phyloP scores from a whole-genome alignment of 1,140 invertebrate species.

The Caenorhabditis elegans region WBcel235 BX284606.5:15702001-15702500 shows the following conservation, averaged over 20 bases:
- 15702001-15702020: too few species aligned
- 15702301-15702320: too few species aligned
- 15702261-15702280: too few species aligned
- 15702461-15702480: neutral
- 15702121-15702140: too few species aligned
- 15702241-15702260: slow-evolving; percentile 1
- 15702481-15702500: neutral
- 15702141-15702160: neutral
- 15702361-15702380: neutral
- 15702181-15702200: neutral
- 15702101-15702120: too few species aligned
- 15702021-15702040: too few species aligned
- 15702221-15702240: neutral
- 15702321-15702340: too few species aligned
- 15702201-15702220: too few species aligned
- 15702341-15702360: neutral
- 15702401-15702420: slow-evolving; percentile 9
- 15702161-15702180: neutral
- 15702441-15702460: neutral
- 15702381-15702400: neutral
- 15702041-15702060: too few species aligned
- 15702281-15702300: too few species aligned
- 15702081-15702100: too few species aligned
- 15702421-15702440: neutral
- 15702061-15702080: too few species aligned